Evolutionary conservation across 2,113 vertebrate species (phyloP), one percentile per base, ranked within the genome.

Genomic region (Camelus dromedarius): DNA sequence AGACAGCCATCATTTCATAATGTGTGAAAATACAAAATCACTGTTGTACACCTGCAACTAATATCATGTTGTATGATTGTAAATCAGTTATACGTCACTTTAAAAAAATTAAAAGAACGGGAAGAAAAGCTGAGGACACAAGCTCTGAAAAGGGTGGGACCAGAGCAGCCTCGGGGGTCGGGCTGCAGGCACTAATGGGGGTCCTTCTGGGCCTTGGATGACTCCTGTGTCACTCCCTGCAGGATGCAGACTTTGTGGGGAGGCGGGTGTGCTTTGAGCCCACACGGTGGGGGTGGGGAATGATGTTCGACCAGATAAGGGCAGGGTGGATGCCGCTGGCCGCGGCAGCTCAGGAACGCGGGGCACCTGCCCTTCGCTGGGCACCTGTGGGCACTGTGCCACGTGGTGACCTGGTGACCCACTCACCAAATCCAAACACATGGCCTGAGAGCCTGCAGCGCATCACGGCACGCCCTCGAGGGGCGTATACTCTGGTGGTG

Each of bases 401-500:
- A 15, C 4, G 3, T 0, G 19, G 80, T 15, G 5, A 13, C 80
- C 64, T 0, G 2, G 3, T 4, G 38, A 10, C 1, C 20, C 35
- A 20, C 52, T 38, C 1, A 6, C 42, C 73, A 12, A 0, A 38
- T 2, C 54, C 2, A 1, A 15, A 3, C 3, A 1, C 0, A 1
- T 2, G 28, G 19, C 8, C 12, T 0, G 24, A 76, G 50, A 75
- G 14, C 14, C n/a, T 0, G 24, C 66, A 35, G 3, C 0, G 48
- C 13, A 10, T 28, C 60, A 18, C 1, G 1, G 9, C 0, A 5
- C 1, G 1, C 16, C 32, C 70, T 3, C 11, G 7, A 1, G 6
- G 52, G 87, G 60, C 32, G 58, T 3, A 24, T 28, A 8, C 6
- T 11, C 58, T 14, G 8, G 30, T 0, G 30, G 22, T 20, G 60